Conservation (phyloP, 2,888 invertebrate species). For the Macrophya annulata region DNA sequence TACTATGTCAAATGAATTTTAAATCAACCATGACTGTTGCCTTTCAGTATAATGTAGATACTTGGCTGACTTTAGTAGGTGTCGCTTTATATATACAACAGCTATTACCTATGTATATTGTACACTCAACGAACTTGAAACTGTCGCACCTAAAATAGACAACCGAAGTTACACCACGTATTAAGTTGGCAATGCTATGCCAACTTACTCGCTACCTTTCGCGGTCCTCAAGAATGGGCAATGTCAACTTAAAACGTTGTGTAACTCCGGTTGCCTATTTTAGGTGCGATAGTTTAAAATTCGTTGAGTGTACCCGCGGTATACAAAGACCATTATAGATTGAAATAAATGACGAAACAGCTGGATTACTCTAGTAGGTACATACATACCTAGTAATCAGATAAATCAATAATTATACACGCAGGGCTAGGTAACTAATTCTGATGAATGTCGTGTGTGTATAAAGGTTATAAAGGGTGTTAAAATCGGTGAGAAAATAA, state of each 20-base stretch:
- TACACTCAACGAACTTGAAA: too few relatives aligned
- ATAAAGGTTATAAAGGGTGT: background rate
- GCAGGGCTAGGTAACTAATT: background rate
- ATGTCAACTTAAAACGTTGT: too few relatives aligned
- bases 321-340: background rate
- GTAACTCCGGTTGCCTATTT: too few relatives aligned
- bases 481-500: background rate
- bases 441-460: background rate
- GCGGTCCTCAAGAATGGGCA: too few relatives aligned
- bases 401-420: background rate
- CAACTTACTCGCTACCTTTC: too few relatives aligned
- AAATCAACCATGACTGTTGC: constrained; percentile 17
- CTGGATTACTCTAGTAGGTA: background rate
- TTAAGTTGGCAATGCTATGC: too few relatives aligned
- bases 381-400: background rate
- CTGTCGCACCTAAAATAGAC: too few relatives aligned
- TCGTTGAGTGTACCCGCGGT: background rate
- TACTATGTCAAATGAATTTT: constrained; percentile 34
- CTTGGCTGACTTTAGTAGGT: background rate
- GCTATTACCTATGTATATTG: too few relatives aligned
- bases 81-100: background rate
- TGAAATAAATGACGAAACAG: background rate
- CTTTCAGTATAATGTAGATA: background rate
- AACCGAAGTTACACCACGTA: too few relatives aligned
- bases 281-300: too few relatives aligned